Conservation (phyloP, 2,113 vertebrate species). For the Lophotis ruficrista region DNA sequence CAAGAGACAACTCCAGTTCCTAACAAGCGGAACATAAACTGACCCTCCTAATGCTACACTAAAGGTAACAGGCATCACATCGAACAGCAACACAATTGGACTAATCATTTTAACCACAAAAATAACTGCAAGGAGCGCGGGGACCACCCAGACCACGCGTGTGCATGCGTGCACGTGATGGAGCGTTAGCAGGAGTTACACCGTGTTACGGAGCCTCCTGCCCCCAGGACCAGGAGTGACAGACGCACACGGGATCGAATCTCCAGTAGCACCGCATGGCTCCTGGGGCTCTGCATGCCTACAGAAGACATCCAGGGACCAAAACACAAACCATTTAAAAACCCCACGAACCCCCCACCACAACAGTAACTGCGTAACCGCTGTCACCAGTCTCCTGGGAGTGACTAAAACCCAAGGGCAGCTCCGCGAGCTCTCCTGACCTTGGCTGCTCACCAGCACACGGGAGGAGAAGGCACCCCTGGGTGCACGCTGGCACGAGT, state of each 20-base stretch:
- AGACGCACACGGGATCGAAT: not conserved
- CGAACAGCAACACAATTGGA: not conserved
- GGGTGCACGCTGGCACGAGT: not conserved
- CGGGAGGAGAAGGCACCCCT: not conserved
- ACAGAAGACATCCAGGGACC: not conserved
- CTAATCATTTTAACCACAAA: not conserved
- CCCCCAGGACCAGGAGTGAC: not conserved
- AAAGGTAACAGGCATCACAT: not conserved
- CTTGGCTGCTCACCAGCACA: not conserved
- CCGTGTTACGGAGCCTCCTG: not conserved
- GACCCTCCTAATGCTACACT: not conserved
- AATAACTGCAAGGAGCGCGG: not conserved
- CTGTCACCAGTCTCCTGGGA: too few relatives aligned
- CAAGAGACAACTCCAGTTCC: not conserved
- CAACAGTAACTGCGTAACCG: not conserved
- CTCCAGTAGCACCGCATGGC: not conserved
- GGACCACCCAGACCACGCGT: too few relatives aligned
- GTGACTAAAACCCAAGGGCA: too few relatives aligned
- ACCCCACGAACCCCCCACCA: accelerated
- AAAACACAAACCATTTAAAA: not conserved
- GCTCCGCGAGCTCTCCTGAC: not conserved
- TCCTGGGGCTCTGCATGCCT: not conserved
- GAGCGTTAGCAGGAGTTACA: not conserved
- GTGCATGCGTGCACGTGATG: accelerated
- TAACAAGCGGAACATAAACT: not conserved